A percentile compares a stretch with the other conserved stretches of the same genome.
phyloP scores from a whole-genome alignment of 2,113 vertebrate species.

The Cisticola juncidis region DNA sequence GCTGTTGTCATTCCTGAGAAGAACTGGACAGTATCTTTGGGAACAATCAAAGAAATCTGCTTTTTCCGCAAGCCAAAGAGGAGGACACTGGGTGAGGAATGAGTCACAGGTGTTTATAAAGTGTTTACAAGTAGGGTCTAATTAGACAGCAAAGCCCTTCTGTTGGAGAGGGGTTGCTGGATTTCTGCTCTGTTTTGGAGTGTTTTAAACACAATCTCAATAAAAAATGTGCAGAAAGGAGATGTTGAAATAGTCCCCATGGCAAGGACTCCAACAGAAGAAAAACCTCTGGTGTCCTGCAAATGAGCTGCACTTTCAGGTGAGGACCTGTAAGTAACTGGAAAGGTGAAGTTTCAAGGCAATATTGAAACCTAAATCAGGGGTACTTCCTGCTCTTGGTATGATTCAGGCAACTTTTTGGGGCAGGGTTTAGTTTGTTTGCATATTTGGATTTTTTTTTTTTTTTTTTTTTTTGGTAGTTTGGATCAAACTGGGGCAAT shows the following conservation, averaged over 20 bases:
- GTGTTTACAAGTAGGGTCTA: background rate
- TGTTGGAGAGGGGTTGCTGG: background rate
- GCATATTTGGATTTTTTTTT: too few relatives aligned
- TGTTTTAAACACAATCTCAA: background rate
- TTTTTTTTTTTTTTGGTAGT: too few relatives aligned
- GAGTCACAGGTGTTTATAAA: background rate
- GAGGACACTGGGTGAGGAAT: background rate
- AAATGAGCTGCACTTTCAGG: background rate
- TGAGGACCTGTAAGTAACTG: background rate
- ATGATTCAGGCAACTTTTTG: background rate
- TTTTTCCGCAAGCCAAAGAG: background rate
- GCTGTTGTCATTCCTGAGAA: background rate
- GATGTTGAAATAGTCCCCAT: background rate
- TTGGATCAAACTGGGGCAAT: too few relatives aligned
- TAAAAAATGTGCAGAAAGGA: background rate
- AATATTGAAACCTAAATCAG: background rate
- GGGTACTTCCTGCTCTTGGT: background rate
- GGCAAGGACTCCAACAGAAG: background rate
- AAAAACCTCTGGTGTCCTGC: background rate
- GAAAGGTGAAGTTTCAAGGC: background rate
- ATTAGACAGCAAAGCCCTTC: background rate
- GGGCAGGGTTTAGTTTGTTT: background rate
- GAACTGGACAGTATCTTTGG: background rate
- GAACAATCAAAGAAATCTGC: background rate
- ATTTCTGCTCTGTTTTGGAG: accelerated